Conservation (phyloP, 2,888 invertebrate genomes). For the Leptopilina drosophilae region DNA sequence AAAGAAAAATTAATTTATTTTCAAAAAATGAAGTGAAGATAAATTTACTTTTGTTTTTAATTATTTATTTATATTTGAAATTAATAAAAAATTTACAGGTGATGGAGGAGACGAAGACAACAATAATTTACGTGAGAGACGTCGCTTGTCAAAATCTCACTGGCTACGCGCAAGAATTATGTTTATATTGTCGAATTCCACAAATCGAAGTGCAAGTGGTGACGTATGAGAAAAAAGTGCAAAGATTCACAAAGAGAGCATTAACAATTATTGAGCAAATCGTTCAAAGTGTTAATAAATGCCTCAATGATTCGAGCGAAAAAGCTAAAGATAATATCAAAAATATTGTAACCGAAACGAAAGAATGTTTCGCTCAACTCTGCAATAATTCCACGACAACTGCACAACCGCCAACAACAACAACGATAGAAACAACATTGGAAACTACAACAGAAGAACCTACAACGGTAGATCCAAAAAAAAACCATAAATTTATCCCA, state of each 20-base stretch:
- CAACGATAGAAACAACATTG: not conserved
- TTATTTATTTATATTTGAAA: not conserved
- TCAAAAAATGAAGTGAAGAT: too few relatives aligned
- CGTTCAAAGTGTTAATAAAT: constrained; percentile 8
- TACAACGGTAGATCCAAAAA: not conserved
- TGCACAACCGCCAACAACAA: not conserved
- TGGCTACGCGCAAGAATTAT: not conserved
- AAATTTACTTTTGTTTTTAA: too few relatives aligned
- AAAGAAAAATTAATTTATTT: too few relatives aligned
- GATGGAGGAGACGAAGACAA: not conserved
- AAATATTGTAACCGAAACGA: not conserved
- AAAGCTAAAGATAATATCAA: constrained; percentile 1
- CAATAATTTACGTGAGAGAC: constrained; percentile 11
- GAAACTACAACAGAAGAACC: not conserved
- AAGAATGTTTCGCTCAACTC: constrained; percentile 7
- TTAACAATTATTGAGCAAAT: not conserved
- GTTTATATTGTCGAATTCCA: constrained; percentile 13
- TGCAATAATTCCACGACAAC: not conserved
- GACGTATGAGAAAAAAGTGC: constrained; percentile 5
- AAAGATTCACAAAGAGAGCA: constrained; percentile 8
- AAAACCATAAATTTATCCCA: not conserved
- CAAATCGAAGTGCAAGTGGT: not conserved
- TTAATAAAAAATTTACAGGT: not conserved
- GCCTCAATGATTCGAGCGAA: not conserved
- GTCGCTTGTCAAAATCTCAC: not conserved